phyloP scores from a whole-genome alignment of 2,888 invertebrate species.

The Morpho helenor region DNA sequence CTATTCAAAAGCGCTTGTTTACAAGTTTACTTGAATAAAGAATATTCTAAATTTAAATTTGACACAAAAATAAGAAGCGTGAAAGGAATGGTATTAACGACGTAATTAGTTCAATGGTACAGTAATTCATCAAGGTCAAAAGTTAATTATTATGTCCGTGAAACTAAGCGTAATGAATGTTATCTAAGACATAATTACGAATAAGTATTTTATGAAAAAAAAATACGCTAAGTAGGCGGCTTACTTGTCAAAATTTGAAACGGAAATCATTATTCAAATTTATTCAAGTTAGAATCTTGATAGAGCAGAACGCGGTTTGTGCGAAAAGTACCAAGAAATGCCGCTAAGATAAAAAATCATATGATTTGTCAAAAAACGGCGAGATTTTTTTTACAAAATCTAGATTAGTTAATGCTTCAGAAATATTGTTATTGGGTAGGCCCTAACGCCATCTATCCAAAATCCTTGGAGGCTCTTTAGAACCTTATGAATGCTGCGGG shows the following conservation, averaged over 20 bases:
- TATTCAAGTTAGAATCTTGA: conserved; percentile 41
- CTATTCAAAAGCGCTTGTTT: no score
- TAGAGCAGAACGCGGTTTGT: conserved; percentile 26
- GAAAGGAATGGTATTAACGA: no score
- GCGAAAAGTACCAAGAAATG: conserved; percentile 2
- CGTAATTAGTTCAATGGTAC: no score
- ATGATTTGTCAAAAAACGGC: background rate
- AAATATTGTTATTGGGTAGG: conserved; percentile 26
- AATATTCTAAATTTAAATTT: no score
- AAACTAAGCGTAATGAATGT: no score
- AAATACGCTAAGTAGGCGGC: no score
- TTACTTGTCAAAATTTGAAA: no score
- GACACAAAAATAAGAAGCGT: no score
- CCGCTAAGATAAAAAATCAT: background rate
- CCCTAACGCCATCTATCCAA: conserved; percentile 76
- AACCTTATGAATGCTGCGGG: conserved; percentile 68
- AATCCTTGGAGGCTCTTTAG: conserved; percentile 73
- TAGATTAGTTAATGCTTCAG: conserved; percentile 28
- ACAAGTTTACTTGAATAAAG: no score
- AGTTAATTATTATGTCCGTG: no score
- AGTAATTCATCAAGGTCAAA: no score
- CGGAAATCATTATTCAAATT: conserved; percentile 45
- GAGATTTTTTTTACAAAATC: conserved; percentile 2
- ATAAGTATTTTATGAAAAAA: background rate
- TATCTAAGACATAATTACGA: background rate